phyloP scores from a whole-genome alignment of 2,113 vertebrate genomes.

The Pygoscelis adeliae region DNA sequence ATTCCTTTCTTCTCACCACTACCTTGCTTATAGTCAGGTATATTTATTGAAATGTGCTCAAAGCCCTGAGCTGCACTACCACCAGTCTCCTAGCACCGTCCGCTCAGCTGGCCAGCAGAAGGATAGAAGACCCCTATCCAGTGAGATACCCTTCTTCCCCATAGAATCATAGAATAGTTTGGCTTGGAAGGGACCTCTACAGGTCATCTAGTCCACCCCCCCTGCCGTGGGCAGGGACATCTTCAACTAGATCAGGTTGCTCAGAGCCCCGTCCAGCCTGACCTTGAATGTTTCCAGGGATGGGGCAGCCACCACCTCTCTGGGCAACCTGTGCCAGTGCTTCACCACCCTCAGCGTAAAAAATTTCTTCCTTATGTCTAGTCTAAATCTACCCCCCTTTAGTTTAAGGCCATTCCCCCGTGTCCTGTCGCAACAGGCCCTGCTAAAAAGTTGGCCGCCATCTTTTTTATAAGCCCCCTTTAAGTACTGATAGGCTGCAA shows the following conservation, averaged over 20 bases:
- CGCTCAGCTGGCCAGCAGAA: neutral
- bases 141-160: neutral
- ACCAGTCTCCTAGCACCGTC: neutral
- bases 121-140: neutral
- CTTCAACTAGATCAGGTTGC: neutral
- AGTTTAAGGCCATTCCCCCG: neutral
- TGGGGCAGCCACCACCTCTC: neutral
- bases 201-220: rapidly evolving
- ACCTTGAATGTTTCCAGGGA: neutral
- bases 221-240: neutral
- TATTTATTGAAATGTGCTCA: neutral
- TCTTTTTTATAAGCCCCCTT: neutral
- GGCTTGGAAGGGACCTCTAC: neutral
- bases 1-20: neutral
- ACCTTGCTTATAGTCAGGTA: neutral
- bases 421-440: neutral
- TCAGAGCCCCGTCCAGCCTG: neutral
- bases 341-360: neutral
- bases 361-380: neutral
- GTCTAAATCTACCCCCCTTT: neutral
- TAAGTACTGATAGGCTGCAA: neutral
- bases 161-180: neutral
- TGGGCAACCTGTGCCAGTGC: neutral
- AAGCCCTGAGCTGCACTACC: neutral
- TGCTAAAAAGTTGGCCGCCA: neutral